A percentile compares a stretch with the other conserved stretches of the same genome.
Conservation (phyloP, 2,888 invertebrate genomes). For the Epistrophella euchroma region DNA sequence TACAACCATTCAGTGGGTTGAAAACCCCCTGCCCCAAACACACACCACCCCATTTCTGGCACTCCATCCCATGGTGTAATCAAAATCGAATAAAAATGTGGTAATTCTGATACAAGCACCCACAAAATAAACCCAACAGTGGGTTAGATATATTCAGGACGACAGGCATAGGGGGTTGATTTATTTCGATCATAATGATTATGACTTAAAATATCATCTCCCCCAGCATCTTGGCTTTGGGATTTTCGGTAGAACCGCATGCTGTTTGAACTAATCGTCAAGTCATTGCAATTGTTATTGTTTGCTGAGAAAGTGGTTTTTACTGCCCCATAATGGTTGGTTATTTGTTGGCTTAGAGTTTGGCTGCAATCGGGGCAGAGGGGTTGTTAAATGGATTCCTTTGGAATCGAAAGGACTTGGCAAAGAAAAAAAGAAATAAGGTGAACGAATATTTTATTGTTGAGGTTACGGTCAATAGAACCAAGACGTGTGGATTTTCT, state of each 20-base stretch:
- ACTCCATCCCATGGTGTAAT: constrained; percentile 39
- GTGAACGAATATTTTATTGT: constrained; percentile 65
- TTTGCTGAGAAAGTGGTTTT: constrained; percentile 74
- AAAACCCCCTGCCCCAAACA: constrained; percentile 1
- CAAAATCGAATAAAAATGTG: constrained; percentile 71
- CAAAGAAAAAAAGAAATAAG: constrained; percentile 40
- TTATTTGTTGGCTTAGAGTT: constrained; percentile 63
- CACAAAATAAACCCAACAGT: constrained; percentile 20
- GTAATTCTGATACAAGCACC: constrained; percentile 52
- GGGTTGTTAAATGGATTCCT: constrained; percentile 45
- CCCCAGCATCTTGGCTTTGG: constrained; percentile 45
- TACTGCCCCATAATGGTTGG: constrained; percentile 72
- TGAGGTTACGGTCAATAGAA: constrained; percentile 73
- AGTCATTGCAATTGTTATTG: constrained; percentile 72
- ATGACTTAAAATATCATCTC: constrained; percentile 69
- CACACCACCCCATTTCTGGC: constrained; percentile 15
- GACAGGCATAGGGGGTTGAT: constrained; percentile 50
- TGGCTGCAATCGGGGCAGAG: neutral
- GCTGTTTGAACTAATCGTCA: constrained; percentile 68
- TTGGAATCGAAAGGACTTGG: constrained; percentile 21
- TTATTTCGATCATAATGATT: constrained; percentile 74
- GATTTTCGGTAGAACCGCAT: constrained; percentile 30
- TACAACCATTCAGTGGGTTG: neutral
- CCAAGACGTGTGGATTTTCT: constrained; percentile 69
- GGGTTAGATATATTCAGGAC: neutral